Evolutionary conservation across 2,113 vertebrate species (phyloP), one percentile per base, ranked within the genome.

Genomic region (Pontoporia blainvillei): DNA sequence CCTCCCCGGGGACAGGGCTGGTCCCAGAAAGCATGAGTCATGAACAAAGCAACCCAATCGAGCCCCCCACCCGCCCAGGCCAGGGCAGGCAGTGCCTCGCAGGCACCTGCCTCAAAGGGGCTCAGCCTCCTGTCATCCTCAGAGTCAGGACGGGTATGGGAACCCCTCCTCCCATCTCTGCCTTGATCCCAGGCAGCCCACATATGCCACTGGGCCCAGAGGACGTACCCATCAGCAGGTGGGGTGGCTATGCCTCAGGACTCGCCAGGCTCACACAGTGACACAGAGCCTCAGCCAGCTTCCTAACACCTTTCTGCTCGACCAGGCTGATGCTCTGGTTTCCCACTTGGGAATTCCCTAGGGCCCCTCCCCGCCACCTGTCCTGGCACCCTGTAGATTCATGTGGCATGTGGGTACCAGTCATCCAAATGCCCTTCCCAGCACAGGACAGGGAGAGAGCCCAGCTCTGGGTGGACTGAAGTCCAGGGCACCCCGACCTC

Each of bases 11-110:
- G 91, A 86, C 75, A 49, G 95, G 69, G 75, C 85, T 86, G 71
- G 90, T 90, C 90, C 82, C 88, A 91, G 96, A 93, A 61, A 76
- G 59, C 5, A 6, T 95, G 93, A 97, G 73, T 96, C 93, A 87
- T 2, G 36, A 73, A 64, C 23, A 14, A 36, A 91, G 73, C 41
- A 49, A 52, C 52, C 59, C 12, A 1, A 36, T 52, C 0, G 4
- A 36, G 62, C n/a, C 29, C 21, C 12, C 12, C 6, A 8, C n/a
- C n/a, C n/a, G n/a, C 21, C 15, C 34, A 0, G 8, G 67, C 44
- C 17, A 1, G 46, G 86, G 41, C 46, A 8, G 9, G 20, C 44
- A 49, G 54, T 61, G 41, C 78, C 85, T 82, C 82, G 44, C 15
- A 1, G 27, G 44, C 9, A 0, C 46, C 29, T 7, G 36, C 20